Evolutionary conservation across 37 sponge, comb jelly and placozoan species (phyloP).

Genomic region (Aphrocallistes beatrix): DNA sequence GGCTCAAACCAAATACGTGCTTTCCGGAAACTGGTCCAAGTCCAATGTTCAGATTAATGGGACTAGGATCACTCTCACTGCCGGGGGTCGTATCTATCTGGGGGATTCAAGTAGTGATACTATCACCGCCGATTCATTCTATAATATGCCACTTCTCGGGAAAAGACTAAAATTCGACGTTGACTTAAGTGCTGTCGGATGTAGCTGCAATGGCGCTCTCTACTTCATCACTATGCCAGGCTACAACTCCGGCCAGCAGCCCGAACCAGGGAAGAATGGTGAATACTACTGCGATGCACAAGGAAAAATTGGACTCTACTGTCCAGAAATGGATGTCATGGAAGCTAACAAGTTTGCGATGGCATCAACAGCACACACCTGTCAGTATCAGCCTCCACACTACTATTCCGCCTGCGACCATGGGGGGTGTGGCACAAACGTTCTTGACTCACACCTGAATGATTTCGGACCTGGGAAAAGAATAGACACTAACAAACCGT

Average conservation of each 20-base stretch:
- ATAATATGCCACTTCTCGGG: slow-evolving; percentile 10
- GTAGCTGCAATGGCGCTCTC: slow-evolving; percentile 29
- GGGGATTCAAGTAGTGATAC: not conserved
- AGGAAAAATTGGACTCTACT: not conserved
- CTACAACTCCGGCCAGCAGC: slow-evolving; percentile 23
- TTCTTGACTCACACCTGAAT: slow-evolving; percentile 3
- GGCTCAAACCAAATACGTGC: slow-evolving; percentile 25
- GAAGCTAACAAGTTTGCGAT: slow-evolving; percentile 32
- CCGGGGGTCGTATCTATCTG: slow-evolving; percentile 23
- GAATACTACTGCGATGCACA: slow-evolving; percentile 30
- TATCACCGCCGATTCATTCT: not conserved
- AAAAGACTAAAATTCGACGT: slow-evolving; percentile 23
- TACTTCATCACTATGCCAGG: slow-evolving; percentile 27
- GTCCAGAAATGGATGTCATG: slow-evolving; percentile 27
- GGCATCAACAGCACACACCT: slow-evolving; percentile 27
- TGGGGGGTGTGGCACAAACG: slow-evolving; percentile 28
- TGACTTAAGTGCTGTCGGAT: slow-evolving; percentile 25
- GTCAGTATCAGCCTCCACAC: slow-evolving; percentile 19
- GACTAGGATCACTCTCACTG: slow-evolving; percentile 3
- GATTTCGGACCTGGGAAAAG: slow-evolving; percentile 25
- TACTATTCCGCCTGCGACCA: slow-evolving; percentile 22
- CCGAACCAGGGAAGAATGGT: slow-evolving; percentile 15
- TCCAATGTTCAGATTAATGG: not conserved
- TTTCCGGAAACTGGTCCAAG: not conserved
- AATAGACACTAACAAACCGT: slow-evolving; percentile 29